Percentiles rank a stretch among this genome's conserved stretches.
These are phyloP conservation scores for Magallana angulata DNA, from an alignment of 1,140 invertebrate genomes.

Conservation along the genomic window DNA sequence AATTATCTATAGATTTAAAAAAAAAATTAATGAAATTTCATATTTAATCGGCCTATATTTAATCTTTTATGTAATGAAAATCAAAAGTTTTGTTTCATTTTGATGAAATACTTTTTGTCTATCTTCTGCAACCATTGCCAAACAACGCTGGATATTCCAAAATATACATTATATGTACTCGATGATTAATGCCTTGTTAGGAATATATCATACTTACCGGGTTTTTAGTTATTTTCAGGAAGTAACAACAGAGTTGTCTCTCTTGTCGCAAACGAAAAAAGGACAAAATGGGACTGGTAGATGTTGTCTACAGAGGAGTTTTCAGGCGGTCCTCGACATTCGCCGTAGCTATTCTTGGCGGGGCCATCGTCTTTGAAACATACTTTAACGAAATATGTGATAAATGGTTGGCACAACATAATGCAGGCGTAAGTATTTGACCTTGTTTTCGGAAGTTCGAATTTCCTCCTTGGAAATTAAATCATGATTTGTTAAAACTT, in stretches of 20 bases:
- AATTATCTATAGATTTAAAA: no score
- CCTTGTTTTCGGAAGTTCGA: not conserved
- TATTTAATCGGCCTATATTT: no score
- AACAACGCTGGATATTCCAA: no score
- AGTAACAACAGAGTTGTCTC: not conserved
- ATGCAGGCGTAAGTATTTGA: conserved; percentile 21
- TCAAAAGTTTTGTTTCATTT: no score
- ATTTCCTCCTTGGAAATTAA: not conserved
- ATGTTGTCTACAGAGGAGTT: not conserved
- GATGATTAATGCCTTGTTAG: no score
- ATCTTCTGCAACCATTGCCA: no score
- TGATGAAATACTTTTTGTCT: no score
- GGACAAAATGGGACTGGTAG: conserved; percentile 18
- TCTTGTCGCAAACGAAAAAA: not conserved
- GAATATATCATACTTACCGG: not conserved
- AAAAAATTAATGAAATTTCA: no score
- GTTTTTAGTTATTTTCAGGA: not conserved
- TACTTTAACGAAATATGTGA: conserved; percentile 11
- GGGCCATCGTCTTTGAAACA: not conserved
- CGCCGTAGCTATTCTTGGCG: not conserved
- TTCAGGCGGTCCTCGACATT: not conserved
- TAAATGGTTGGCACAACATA: conserved; percentile 6
- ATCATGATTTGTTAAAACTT: no score
- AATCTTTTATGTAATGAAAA: no score
- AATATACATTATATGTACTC: no score